phyloP scores from a whole-genome alignment of 2,113 vertebrate species.

The Vidua macroura region DNA sequence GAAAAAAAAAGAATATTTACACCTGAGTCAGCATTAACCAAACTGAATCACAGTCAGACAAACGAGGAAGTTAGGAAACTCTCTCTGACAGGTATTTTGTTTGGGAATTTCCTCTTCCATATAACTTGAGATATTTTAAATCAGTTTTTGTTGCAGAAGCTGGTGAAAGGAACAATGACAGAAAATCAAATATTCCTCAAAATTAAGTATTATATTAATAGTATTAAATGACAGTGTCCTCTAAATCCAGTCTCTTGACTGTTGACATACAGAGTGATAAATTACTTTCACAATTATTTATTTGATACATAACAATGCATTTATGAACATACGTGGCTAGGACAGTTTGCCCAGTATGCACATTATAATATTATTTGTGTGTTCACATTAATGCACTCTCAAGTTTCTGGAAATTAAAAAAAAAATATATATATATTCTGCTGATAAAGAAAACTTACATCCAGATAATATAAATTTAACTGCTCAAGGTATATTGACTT shows the following conservation, averaged over 20 bases:
- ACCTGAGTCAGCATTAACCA: not conserved
- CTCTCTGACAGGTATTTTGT: not conserved
- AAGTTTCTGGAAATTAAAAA: not conserved
- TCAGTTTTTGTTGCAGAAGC: not conserved
- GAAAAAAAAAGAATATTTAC: not conserved
- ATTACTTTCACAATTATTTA: not conserved
- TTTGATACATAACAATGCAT: not conserved
- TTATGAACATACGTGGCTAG: not conserved
- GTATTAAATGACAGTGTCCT: not conserved
- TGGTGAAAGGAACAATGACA: not conserved
- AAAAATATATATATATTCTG: not conserved
- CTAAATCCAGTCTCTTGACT: not conserved
- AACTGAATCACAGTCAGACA: constrained; percentile 17
- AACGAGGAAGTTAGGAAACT: constrained; percentile 18
- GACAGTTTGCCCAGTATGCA: not conserved
- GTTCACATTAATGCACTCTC: not conserved
- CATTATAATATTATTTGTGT: not conserved
- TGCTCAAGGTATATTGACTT: not conserved
- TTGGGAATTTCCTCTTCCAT: not conserved
- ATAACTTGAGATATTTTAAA: not conserved
- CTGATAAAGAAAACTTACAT: not conserved
- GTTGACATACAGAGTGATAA: not conserved
- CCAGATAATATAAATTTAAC: not conserved
- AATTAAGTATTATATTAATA: not conserved
- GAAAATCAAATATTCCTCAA: not conserved